A percentile compares a stretch with the other conserved stretches of the same genome.
phyloP scores from a whole-genome alignment of 2,888 invertebrate genomes.

The Rhorus exstirpatorius region DNA sequence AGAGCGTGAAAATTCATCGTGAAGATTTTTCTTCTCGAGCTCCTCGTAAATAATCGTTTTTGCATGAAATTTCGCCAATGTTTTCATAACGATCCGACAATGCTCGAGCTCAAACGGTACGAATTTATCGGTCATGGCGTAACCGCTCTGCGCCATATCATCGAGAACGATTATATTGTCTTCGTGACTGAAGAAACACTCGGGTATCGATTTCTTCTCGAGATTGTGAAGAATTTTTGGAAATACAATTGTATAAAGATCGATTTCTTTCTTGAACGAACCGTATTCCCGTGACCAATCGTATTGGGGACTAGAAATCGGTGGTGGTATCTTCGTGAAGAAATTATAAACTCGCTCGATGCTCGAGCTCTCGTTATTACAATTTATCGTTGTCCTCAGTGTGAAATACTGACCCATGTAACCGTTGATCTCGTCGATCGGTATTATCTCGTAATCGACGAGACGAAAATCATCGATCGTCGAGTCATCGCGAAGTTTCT shows the following conservation, averaged over 20 bases:
- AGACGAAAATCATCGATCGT: conserved; percentile 78
- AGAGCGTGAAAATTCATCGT: conserved; percentile 76
- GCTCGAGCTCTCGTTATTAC: too few relatives aligned
- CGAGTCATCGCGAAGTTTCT: conserved; percentile 76
- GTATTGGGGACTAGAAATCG: conserved; percentile 73
- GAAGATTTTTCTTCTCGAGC: conserved; percentile 74
- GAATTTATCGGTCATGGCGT: conserved; percentile 89
- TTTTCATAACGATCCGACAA: conserved; percentile 88
- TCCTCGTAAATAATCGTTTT: conserved; percentile 87
- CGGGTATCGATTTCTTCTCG: conserved; percentile 74
- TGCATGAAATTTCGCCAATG: conserved; percentile 90
- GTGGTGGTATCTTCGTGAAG: conserved; percentile 80
- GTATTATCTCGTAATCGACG: conserved; percentile 77
- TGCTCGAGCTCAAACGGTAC: conserved; percentile 89
- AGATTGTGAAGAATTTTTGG: conserved; percentile 77
- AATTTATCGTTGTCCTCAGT: conserved; percentile 76
- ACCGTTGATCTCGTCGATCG: conserved; percentile 77
- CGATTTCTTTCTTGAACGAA: conserved; percentile 79
- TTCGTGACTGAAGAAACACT: conserved; percentile 78
- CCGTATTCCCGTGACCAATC: conserved; percentile 75
- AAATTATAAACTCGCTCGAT: conserved; percentile 78
- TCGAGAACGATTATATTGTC: conserved; percentile 86
- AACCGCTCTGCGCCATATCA: conserved; percentile 89
- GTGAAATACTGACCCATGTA: conserved; percentile 82
- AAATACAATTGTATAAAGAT: conserved; percentile 78